Base-by-base conservation (phyloP, 2,113 vertebrate species). In the Rhea pennata region DNA sequence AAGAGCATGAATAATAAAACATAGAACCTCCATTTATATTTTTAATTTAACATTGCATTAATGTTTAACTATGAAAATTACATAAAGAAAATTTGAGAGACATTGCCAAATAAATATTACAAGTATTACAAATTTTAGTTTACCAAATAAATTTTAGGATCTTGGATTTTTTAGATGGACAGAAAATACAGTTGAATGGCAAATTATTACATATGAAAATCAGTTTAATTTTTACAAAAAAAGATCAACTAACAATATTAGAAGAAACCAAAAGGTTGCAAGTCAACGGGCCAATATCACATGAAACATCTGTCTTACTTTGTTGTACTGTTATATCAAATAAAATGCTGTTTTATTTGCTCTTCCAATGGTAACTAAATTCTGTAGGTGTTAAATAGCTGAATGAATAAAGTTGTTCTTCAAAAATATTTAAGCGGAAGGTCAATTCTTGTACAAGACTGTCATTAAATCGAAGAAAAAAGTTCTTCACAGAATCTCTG, bases 11-110 rank as follows among this genome's bases (percentile, higher is more conserved):
- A 50, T 31, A 94, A 78, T 8, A 78, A 66, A 80, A 86, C 20
- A 80, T 73, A 54, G 46, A 88, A 73, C 4, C 1, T 0, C 2
- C 17, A 70, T 33, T 22, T 83, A 23, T 80, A 76, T 50, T 92
- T 95, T 90, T 62, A 73, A 83, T 87, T 91, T 84, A 93, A 80
- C 27, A 65, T n/a, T 54, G 13, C 51, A 74, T 56, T 27, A 94
- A 74, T 81, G 76, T 83, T 87, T 79, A 91, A 72, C n/a, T 29
- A 64, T 31, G 27, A 80, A 54, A 90, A 84, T 9, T 6, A 88
- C 23, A 85, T 1, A 46, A 86, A 67, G 15, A 84, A 33, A 59
- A 85, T 50, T 2, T 76, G 51, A 87, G 26, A 77, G 46, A 23
- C 17, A 83, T 2, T 44, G 26, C 3, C 74, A 91, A 89, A 77